A percentile compares a stretch with the other conserved stretches of the same genome.
These are phyloP conservation scores for Labrus mixtus DNA, from an alignment of 2,113 vertebrate genomes.

Conservation along the genomic window DNA sequence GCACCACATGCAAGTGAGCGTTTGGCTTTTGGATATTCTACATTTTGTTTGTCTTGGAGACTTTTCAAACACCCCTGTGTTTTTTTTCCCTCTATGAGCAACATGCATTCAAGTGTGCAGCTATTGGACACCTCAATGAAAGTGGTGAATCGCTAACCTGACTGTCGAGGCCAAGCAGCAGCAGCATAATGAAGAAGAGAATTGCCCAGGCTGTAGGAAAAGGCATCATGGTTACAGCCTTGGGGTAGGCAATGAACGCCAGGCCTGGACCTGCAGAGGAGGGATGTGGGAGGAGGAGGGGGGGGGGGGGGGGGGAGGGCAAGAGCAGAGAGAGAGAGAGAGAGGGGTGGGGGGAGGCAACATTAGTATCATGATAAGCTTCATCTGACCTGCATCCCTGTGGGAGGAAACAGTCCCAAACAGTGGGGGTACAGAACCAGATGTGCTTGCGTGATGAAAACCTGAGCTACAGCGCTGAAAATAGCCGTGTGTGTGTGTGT, in stretches of 20 bases:
- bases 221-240: slow-evolving; percentile 99
- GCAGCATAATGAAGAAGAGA: slow-evolving; percentile 99
- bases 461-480: background rate
- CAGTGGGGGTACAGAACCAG: slow-evolving; percentile 58
- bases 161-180: slow-evolving; percentile 99
- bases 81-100: no score
- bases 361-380: slow-evolving; percentile 61
- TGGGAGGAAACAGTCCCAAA: slow-evolving; percentile 28
- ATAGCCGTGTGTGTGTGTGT: background rate
- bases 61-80: no score
- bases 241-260: slow-evolving; percentile 99
- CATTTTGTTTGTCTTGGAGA: no score
- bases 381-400: slow-evolving; percentile 69
- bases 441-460: slow-evolving; percentile 26
- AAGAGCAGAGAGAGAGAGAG: slow-evolving; percentile 49
- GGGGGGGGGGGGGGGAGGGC: slow-evolving; percentile 60
- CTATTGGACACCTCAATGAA: no score
- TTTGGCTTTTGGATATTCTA: no score
- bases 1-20: no score
- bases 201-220: slow-evolving; percentile 97
- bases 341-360: slow-evolving; percentile 26
- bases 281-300: slow-evolving; percentile 60
- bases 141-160: slow-evolving; percentile 85
- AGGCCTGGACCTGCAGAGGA: slow-evolving; percentile 93
- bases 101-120: no score